Evolutionary conservation across 2,888 invertebrate genomes (phyloP).

Genomic region (Plebejus anna): DNA sequence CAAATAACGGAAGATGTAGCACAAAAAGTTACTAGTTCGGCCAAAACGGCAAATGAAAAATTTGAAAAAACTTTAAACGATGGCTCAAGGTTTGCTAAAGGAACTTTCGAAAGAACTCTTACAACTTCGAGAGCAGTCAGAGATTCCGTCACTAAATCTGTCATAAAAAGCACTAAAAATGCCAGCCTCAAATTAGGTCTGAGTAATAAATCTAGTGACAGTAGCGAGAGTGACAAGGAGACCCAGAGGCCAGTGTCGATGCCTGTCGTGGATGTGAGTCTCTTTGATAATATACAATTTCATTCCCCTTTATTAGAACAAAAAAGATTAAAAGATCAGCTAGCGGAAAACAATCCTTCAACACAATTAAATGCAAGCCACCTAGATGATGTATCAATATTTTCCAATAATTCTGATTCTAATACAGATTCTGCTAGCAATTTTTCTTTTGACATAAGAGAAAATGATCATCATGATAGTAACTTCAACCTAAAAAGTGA

Average conservation of each 20-base stretch:
- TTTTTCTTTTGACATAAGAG: conserved; percentile 59
- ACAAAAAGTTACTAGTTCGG: conserved; percentile 68
- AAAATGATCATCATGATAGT: conserved; percentile 48
- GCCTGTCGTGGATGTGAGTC: conserved; percentile 76
- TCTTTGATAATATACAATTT: conserved; percentile 84
- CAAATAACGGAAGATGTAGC: conserved; percentile 79
- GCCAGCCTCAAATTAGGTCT: conserved; percentile 72
- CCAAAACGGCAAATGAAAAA: conserved; percentile 64
- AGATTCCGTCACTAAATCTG: conserved; percentile 79
- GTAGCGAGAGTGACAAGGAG: conserved; percentile 42
- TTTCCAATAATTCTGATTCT: conserved; percentile 64
- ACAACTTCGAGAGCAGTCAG: conserved; percentile 73
- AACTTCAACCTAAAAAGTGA: conserved; percentile 46
- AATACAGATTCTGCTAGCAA: conserved; percentile 60
- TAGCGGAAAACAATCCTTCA: conserved; percentile 44
- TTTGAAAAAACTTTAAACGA: conserved; percentile 62
- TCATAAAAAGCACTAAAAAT: conserved; percentile 82
- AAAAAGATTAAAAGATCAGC: conserved; percentile 53
- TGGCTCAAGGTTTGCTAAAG: conserved; percentile 67
- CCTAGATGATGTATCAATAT: conserved; percentile 62
- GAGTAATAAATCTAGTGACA: conserved; percentile 50
- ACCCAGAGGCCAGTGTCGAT: conserved; percentile 76
- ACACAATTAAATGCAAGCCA: conserved; percentile 54
- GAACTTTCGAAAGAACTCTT: conserved; percentile 68
- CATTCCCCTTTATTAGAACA: conserved; percentile 80